Percentiles rank a stretch among this genome's conserved stretches.
phyloP scores from a whole-genome alignment of 1,140 invertebrate genomes.

The Neotoxoptera formosana region DNA sequence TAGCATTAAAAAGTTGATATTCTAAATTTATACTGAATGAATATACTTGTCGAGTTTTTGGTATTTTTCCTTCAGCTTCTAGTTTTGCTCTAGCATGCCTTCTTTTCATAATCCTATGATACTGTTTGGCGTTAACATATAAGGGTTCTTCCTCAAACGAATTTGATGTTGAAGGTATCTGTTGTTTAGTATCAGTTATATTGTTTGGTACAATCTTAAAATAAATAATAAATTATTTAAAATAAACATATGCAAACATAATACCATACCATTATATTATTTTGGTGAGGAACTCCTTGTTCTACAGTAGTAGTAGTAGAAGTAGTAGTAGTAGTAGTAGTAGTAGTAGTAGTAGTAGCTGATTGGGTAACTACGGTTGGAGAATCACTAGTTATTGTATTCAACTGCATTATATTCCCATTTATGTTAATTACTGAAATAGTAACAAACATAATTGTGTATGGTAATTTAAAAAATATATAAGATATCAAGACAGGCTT shows the following conservation, averaged over 20 bases:
- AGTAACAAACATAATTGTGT: not conserved
- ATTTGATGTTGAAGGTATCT: constrained; percentile 74
- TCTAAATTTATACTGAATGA: not conserved
- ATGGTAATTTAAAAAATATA: not conserved
- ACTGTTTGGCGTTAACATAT: constrained; percentile 99
- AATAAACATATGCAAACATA: not conserved
- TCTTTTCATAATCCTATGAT: constrained; percentile 89
- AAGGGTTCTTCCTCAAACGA: constrained; percentile 90
- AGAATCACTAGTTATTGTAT: constrained; percentile 61
- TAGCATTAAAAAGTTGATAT: constrained; percentile 38
- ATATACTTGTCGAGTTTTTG: constrained; percentile 88
- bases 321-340: no score
- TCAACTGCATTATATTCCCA: constrained; percentile 76
- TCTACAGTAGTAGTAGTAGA: constrained; percentile 65
- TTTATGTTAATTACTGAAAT: constrained; percentile 75
- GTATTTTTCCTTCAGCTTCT: constrained; percentile 92
- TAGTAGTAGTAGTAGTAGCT: constrained; percentile 63
- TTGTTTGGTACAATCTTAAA: constrained; percentile 58
- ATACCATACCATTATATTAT: constrained; percentile 71
- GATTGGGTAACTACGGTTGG: constrained; percentile 64
- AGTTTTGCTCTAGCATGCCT: constrained; percentile 89
- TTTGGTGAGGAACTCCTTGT: constrained; percentile 66
- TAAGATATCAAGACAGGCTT: not conserved
- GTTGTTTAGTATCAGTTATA: constrained; percentile 62
- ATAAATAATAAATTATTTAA: not conserved